Conservation (phyloP, 2,113 vertebrate species). For the Ginglymostoma cirratum region DNA sequence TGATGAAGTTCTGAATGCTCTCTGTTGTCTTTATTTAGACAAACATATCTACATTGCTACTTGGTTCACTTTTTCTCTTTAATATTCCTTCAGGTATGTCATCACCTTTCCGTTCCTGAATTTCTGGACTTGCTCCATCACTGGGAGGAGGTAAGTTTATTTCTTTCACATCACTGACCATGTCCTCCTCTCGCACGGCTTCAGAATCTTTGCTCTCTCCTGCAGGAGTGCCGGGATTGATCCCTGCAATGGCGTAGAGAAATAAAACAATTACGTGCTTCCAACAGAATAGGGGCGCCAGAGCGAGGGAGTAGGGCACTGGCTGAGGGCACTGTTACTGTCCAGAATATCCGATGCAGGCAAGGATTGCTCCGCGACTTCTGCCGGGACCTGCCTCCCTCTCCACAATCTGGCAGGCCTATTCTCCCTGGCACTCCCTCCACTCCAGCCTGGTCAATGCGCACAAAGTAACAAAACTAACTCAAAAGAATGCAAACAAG, state of each 20-base stretch:
- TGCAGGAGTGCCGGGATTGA: background rate
- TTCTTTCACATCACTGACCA: background rate
- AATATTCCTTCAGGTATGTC: background rate
- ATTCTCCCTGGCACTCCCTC: background rate
- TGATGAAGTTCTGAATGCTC: background rate
- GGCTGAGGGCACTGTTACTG: background rate
- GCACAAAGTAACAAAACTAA: background rate
- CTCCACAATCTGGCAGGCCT: background rate
- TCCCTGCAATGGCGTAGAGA: background rate
- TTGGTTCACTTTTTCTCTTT: background rate
- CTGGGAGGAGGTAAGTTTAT: background rate
- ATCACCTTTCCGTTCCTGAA: background rate
- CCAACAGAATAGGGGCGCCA: background rate
- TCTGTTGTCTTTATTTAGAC: background rate
- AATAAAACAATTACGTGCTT: background rate
- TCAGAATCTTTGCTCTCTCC: background rate
- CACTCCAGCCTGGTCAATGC: background rate
- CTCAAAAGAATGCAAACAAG: background rate
- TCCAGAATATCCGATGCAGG: background rate
- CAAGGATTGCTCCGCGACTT: background rate
- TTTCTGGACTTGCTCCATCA: background rate
- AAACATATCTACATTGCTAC: background rate
- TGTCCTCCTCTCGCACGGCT: background rate
- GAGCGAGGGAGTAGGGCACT: background rate
- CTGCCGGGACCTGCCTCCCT: background rate